These are phyloP conservation scores for Passer montanus DNA, from an alignment of 2,113 vertebrate species.

Conservation along the genomic window DNA sequence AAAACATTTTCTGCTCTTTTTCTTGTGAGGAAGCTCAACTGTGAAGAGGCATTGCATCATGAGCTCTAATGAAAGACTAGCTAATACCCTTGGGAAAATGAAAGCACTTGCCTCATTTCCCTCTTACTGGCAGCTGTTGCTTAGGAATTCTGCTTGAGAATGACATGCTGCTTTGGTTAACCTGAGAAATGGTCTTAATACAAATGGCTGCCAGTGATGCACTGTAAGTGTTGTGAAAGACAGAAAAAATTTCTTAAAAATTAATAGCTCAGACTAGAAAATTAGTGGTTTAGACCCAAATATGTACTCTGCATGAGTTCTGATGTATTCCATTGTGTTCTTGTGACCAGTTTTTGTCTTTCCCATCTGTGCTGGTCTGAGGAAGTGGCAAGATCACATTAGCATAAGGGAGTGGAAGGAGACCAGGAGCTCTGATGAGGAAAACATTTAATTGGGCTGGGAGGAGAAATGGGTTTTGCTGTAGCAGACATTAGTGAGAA, in stretches of 20 bases:
- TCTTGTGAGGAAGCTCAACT: conserved; percentile 29
- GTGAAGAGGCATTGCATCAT: conserved; percentile 32
- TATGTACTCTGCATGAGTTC: accelerated
- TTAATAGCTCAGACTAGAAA: background rate
- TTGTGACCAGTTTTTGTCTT: background rate
- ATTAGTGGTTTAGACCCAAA: background rate
- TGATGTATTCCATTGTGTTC: background rate
- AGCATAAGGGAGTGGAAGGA: background rate
- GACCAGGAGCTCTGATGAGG: background rate
- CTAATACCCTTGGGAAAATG: conserved; percentile 11
- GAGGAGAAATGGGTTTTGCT: background rate
- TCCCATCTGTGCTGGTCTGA: background rate
- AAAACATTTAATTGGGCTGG: background rate
- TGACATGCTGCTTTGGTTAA: background rate
- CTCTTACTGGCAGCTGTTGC: conserved; percentile 16
- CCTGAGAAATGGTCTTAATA: background rate
- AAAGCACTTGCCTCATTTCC: conserved; percentile 40
- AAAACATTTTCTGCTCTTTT: background rate
- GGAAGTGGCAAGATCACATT: background rate
- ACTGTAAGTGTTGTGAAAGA: background rate
- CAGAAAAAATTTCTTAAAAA: background rate
- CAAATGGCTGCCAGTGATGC: background rate
- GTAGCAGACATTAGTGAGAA: background rate
- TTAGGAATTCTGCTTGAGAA: conserved; percentile 32
- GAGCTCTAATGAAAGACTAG: conserved; percentile 14